Conservation (phyloP, 2,113 vertebrate genomes). For the Bagarius yarrelli region DNA sequence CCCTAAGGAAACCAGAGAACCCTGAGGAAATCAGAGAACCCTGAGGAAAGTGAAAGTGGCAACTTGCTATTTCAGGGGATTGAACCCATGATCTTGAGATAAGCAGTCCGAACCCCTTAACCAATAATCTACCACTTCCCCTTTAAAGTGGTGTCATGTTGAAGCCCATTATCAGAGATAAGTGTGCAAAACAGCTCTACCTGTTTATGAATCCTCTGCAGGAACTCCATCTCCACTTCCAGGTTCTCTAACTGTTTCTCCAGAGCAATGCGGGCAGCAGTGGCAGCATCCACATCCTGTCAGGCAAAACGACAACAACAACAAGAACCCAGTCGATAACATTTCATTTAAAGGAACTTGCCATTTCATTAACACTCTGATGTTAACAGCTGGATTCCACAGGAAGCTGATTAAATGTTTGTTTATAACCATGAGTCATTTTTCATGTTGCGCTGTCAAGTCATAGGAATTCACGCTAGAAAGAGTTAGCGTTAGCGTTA, state of each 20-base stretch:
- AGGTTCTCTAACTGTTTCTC: slow-evolving; percentile 70
- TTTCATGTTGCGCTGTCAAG: neutral
- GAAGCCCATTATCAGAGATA: neutral
- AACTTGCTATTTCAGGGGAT: no score
- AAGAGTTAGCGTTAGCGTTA: neutral
- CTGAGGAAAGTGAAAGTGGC: no score
- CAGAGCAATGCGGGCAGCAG: slow-evolving; percentile 61
- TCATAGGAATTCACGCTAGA: neutral
- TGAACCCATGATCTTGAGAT: no score
- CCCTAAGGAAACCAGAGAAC: no score
- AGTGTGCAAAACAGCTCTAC: slow-evolving; percentile 47
- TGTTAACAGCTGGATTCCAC: neutral
- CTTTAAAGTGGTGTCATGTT: neutral
- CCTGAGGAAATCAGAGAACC: no score
- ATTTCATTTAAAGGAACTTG: neutral
- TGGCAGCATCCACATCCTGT: slow-evolving; percentile 68
- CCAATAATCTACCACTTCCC: no score
- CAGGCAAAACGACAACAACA: neutral
- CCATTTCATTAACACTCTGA: neutral
- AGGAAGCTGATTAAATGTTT: neutral
- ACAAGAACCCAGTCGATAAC: neutral
- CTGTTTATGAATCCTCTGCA: slow-evolving; percentile 74
- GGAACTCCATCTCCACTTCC: slow-evolving; percentile 68
- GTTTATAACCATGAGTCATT: neutral
- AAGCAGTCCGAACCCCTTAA: no score